Percentiles rank a stretch among this genome's conserved stretches.
These are phyloP conservation scores for Diplodus sargus DNA, from an alignment of 2,797 vertebrate species.

Conservation along the genomic window DNA sequence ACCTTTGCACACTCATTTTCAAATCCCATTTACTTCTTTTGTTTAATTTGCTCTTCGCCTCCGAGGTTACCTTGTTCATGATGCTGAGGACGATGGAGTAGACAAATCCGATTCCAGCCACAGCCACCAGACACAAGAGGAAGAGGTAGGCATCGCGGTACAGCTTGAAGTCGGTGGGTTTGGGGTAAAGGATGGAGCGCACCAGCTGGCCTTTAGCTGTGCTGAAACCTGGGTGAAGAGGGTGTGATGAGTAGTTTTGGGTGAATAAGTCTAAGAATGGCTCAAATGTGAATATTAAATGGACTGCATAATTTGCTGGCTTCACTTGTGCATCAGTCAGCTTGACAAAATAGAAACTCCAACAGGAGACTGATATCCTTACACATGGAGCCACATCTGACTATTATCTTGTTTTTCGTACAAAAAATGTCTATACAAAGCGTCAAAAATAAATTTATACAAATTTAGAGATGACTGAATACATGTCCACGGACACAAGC, in stretches of 20 bases:
- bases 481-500: neutral
- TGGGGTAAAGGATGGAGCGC: constrained; percentile 97
- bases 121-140: constrained; percentile 93
- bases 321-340: constrained; percentile 1
- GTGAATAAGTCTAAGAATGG: neutral
- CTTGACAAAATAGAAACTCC: neutral
- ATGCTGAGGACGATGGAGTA: constrained; percentile 93
- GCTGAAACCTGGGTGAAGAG: constrained; percentile 88
- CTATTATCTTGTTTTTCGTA: neutral
- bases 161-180: constrained; percentile 98
- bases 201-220: constrained; percentile 98
- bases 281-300: neutral
- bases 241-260: neutral
- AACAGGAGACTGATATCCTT: neutral
- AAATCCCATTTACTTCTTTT: neutral
- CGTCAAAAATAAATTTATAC: neutral
- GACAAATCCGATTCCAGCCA: constrained; percentile 94
- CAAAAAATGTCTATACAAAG: neutral
- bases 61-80: constrained; percentile 87
- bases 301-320: neutral
- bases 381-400: neutral
- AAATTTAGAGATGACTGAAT: neutral
- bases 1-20: too few relatives aligned
- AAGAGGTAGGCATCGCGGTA: constrained; percentile 98
- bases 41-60: neutral